Evolutionary conservation across 2,888 invertebrate genomes (phyloP), one percentile per base, ranked within the genome.

Genomic region (Antitype chi): DNA sequence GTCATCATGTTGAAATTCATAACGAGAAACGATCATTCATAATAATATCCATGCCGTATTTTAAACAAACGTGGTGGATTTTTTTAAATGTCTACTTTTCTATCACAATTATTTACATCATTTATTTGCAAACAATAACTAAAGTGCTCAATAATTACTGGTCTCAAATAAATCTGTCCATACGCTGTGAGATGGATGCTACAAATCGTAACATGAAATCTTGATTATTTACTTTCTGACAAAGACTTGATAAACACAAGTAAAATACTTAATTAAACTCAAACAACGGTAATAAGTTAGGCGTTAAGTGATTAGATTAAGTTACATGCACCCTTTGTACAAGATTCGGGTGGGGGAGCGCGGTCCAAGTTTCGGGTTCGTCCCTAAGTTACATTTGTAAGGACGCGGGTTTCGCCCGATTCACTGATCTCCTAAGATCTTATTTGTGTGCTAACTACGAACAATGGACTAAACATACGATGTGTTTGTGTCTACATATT

Each of bases 351-450:
- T 91, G 88, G 91, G 92, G 92, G 92, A 87, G 87, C 78, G 89
- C 89, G 86, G 90, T 91, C 92, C 91, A 95, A 96, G 95, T 96
- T 95, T 94, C 82, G 93, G 93, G 93, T 90, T 91, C 93, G 93
- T 93, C 95, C 95, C 94, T 94, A 96, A 96, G 95, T 95, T 95
- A 95, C 92, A 90, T 91, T 91, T 92, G 92, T 92, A 89, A 93
- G 91, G 91, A 91, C 86, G 83, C 87, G 92, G 92, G 92, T 92
- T 90, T 78, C 64, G 8, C 64, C 88, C 92, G 90, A 89, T 90
- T 91, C 93, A 89, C 89, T 93, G 92, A 92, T 92, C 92, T 90
- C 86, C 89, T 87, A 90, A 91, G 91, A 93, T 92, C 92, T 93
- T 93, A 91, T 94, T 93, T 93, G 93, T 90, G 89, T 90, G 89